phyloP scores from a whole-genome alignment of 2,888 invertebrate genomes.

The Chalcosyrphus nemorum region DNA sequence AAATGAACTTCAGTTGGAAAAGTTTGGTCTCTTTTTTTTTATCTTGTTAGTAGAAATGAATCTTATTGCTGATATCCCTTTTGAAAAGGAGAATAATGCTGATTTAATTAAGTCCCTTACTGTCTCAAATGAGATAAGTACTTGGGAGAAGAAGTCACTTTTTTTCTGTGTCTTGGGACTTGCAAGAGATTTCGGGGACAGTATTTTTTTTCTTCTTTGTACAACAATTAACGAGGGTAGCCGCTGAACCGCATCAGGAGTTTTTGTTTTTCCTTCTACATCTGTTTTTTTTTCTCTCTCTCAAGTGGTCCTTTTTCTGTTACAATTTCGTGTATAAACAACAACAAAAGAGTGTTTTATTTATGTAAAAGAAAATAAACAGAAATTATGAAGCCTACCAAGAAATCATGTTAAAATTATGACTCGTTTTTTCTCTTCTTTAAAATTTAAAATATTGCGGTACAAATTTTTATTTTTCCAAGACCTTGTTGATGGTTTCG shows the following conservation, averaged over 20 bases:
- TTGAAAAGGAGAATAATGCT: conserved; percentile 21
- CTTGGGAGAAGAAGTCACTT: conserved; percentile 10
- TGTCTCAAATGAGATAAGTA: conserved; percentile 7
- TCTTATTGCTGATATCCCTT: conserved; percentile 35
- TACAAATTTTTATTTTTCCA: no score
- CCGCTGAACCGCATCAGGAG: not conserved
- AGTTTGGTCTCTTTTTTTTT: conserved; percentile 18
- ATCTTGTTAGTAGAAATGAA: conserved; percentile 5
- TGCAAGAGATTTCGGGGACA: not conserved
- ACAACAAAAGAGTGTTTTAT: no score
- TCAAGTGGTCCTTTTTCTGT: not conserved
- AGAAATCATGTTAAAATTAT: no score
- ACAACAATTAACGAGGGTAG: not conserved
- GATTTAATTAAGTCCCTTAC: conserved; percentile 40
- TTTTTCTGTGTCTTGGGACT: not conserved
- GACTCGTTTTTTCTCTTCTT: no score
- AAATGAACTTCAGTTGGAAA: conserved; percentile 40
- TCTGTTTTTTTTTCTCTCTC: not conserved
- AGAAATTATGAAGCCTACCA: no score
- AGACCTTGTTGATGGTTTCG: no score
- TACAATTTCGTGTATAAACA: no score
- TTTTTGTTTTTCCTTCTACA: not conserved
- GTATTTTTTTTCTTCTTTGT: not conserved
- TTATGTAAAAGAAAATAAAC: not conserved
- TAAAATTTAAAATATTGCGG: no score